Percentiles rank a stretch among this genome's conserved stretches.
These are phyloP conservation scores for Perizoma affinitatum DNA, from an alignment of 2,888 invertebrate genomes.

Conservation along the genomic window DNA sequence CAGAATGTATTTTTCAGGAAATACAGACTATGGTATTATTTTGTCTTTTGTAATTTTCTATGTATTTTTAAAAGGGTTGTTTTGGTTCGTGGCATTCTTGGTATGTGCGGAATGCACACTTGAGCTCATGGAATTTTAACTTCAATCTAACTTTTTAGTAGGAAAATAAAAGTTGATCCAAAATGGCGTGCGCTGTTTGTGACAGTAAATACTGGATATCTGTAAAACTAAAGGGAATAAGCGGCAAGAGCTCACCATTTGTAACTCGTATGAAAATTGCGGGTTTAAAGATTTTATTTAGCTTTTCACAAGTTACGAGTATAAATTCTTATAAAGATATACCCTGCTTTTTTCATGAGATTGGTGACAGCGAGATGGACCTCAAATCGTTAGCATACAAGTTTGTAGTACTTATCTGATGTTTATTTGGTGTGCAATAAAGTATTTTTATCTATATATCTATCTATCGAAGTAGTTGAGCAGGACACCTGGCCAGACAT, in stretches of 20 bases:
- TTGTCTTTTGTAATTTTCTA: too few species aligned
- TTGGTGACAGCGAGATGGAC: too few species aligned
- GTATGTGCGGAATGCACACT: conserved; percentile 5
- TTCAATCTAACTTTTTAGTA: conserved; percentile 29
- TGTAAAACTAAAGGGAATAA: conserved; percentile 66
- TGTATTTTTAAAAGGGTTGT: too few species aligned
- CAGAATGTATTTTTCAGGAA: too few species aligned
- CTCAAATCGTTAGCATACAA: conserved; percentile 21
- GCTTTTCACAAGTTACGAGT: too few species aligned
- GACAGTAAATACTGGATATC: conserved; percentile 64
- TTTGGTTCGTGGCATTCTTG: background rate
- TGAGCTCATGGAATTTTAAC: conserved; percentile 26
- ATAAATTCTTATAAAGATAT: too few species aligned
- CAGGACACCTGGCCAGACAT: too few species aligned
- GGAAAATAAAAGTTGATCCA: conserved; percentile 37
- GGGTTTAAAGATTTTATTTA: conserved; percentile 11
- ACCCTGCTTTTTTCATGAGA: too few species aligned
- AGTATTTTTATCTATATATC: too few species aligned
- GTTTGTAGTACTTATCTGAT: conserved; percentile 12
- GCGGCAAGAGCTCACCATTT: conserved; percentile 62
- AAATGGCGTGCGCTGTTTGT: conserved; percentile 46
- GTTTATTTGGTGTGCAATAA: background rate
- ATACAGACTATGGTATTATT: too few species aligned
- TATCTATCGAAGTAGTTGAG: too few species aligned
- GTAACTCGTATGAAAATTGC: conserved; percentile 63